phyloP scores from a whole-genome alignment of 2,888 invertebrate genomes.

The Dicyrtomina minuta region DNA sequence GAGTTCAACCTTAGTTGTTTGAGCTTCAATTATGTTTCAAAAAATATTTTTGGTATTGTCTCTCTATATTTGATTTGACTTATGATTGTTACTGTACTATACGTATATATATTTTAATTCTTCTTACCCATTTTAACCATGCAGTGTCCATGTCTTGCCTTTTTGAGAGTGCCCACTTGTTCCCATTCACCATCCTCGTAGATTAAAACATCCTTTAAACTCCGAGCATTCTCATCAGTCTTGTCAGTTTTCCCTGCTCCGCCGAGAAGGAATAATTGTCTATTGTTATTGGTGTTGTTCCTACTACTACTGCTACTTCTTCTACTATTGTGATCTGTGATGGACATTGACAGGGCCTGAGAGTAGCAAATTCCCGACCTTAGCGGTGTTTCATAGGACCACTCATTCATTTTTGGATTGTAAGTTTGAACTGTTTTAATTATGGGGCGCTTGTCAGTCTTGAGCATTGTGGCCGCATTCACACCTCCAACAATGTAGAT shows the following conservation, averaged over 20 bases:
- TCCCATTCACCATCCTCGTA: conserved; percentile 65
- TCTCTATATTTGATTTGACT: too few relatives aligned
- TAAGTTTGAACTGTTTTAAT: conserved; percentile 2
- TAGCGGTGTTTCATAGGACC: conserved; percentile 5
- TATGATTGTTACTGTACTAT: too few relatives aligned
- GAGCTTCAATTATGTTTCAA: too few relatives aligned
- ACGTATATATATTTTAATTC: too few relatives aligned
- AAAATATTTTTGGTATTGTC: too few relatives aligned
- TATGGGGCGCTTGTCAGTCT: conserved; percentile 7
- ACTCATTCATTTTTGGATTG: conserved; percentile 14
- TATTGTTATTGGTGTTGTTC: conserved; percentile 2
- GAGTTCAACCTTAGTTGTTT: too few relatives aligned
- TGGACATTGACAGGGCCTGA: conserved; percentile 6
- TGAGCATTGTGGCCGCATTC: background rate
- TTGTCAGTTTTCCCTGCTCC: conserved; percentile 21
- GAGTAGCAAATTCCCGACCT: conserved; percentile 4
- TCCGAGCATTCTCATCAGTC: conserved; percentile 3
- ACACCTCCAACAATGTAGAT: conserved; percentile 27
- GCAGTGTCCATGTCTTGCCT: conserved; percentile 68
- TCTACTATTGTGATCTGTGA: background rate
- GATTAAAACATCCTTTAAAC: conserved; percentile 58
- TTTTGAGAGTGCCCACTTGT: conserved; percentile 64
- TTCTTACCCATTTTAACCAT: conserved; percentile 66
- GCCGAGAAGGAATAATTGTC: conserved; percentile 23
- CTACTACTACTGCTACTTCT: too few relatives aligned